Conservation (phyloP, 1,140 invertebrate genomes). For the Musca vetustissima region DNA sequence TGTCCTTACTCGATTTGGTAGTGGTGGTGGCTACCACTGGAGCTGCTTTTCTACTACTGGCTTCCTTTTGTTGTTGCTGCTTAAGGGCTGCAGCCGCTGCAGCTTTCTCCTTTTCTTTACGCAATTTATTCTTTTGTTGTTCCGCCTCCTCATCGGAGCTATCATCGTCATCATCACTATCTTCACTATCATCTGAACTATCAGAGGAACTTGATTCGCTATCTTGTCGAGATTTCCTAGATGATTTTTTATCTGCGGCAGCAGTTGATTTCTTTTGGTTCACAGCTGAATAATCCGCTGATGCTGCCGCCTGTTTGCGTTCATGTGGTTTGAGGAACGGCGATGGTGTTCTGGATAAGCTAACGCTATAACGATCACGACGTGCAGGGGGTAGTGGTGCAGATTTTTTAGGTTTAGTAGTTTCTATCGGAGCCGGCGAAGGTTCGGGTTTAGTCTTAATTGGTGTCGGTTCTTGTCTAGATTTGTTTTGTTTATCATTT, state of each 20-base stretch:
- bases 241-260: constrained; percentile 50
- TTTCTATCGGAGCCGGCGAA: not conserved
- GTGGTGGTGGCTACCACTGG: not conserved
- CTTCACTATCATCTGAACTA: constrained; percentile 46
- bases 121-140: constrained; percentile 3
- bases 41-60: constrained; percentile 15
- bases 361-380: constrained; percentile 57
- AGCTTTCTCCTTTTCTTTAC: constrained; percentile 56
- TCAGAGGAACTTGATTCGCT: constrained; percentile 47
- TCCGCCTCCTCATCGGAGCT: constrained; percentile 47
- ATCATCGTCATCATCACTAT: constrained; percentile 36
- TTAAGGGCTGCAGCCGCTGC: constrained; percentile 29
- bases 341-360: constrained; percentile 75
- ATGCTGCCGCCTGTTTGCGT: constrained; percentile 30
- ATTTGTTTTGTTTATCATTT: constrained; percentile 41
- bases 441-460: constrained; percentile 14
- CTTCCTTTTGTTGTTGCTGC: constrained; percentile 13
- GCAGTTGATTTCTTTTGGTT: constrained; percentile 44
- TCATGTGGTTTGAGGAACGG: constrained; percentile 78
- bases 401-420: constrained; percentile 4
- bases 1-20: not conserved
- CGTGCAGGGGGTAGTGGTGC: not conserved
- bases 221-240: constrained; percentile 20
- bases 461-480: constrained; percentile 32
- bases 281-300: not conserved